Conservation (phyloP, 2,888 invertebrate species). For the Cheilosia scutellata region DNA sequence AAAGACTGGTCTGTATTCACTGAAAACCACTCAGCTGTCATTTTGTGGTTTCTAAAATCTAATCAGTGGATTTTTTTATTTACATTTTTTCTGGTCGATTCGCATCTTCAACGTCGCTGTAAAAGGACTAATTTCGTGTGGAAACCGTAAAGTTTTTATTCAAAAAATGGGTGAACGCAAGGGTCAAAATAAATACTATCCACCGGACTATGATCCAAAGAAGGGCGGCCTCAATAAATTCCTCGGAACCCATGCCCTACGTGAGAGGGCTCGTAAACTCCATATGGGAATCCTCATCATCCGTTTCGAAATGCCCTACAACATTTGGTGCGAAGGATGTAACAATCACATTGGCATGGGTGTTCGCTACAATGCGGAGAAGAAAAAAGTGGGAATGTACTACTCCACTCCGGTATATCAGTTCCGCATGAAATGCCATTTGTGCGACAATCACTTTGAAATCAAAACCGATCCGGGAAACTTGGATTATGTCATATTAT, state of each 20-base stretch:
- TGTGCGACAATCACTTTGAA: conserved; percentile 97
- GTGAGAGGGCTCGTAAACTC: conserved; percentile 98
- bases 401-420: conserved; percentile 99
- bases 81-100: too few relatives aligned
- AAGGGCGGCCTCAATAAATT: conserved; percentile 98
- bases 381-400: conserved; percentile 97
- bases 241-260: conserved; percentile 95
- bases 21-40: too few relatives aligned
- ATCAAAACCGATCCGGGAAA: conserved; percentile 99
- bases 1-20: too few relatives aligned
- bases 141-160: background rate
- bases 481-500: conserved; percentile 97
- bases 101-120: background rate
- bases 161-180: conserved; percentile 97
- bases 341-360: conserved; percentile 99
- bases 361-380: conserved; percentile 97
- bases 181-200: conserved; percentile 98
- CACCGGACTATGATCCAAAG: conserved; percentile 98
- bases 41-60: too few relatives aligned
- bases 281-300: conserved; percentile 92
- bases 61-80: too few relatives aligned
- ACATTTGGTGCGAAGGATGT: conserved; percentile 99
- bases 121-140: background rate
- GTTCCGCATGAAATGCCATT: conserved; percentile 99
- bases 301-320: conserved; percentile 99